Evolutionary conservation across 2,888 invertebrate species (phyloP), one percentile per base, ranked within the genome.

Genomic region (Hypomecis punctinalis): DNA sequence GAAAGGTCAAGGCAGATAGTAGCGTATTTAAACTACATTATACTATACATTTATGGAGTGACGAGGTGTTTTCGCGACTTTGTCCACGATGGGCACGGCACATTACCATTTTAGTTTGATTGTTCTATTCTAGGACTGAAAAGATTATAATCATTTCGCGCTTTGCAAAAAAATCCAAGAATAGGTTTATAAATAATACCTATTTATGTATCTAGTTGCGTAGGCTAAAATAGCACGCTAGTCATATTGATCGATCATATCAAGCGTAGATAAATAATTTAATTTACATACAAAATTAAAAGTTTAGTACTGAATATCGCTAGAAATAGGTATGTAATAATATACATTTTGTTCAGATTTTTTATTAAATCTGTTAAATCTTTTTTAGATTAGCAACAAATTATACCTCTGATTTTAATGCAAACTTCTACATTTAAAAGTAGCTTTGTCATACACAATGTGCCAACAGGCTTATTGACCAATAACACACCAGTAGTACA

Each of bases 1-100:
- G 61, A 78, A 80, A 81, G 82, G 80, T 82, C 82, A 82, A 81
- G 82, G 82, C 72, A 59, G 69, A 70, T 75, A 73, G 66, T 71
- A 68, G 60, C 70, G 69, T 73, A 76, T 73, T 72, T 69, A 58
- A 70, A 70, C 70, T 73, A 57, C 45, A 57, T 45, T 51, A 54
- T 9, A 54, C 49, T 46, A 23, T 35, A 54, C n/a, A 46, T 46
- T 52, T 57, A 48, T 48, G 33, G 48, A 48, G 13, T 56, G 37
- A 43, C 10, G 37, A 56, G 10, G 23, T 39, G 35, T 46, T 56
- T 37, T 36, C 6, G 11, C 10, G 11, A 45, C 45, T 45, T 45
- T 46, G 46, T 8, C 13, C 23, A n/a, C 42, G n/a, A n/a, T 10
- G 5, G 10, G 5, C 13, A 13, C 8, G 13, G 23, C 23, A 13